Evolutionary conservation across 2,113 vertebrate species (phyloP).

Genomic region (Salvelinus namaycush): DNA sequence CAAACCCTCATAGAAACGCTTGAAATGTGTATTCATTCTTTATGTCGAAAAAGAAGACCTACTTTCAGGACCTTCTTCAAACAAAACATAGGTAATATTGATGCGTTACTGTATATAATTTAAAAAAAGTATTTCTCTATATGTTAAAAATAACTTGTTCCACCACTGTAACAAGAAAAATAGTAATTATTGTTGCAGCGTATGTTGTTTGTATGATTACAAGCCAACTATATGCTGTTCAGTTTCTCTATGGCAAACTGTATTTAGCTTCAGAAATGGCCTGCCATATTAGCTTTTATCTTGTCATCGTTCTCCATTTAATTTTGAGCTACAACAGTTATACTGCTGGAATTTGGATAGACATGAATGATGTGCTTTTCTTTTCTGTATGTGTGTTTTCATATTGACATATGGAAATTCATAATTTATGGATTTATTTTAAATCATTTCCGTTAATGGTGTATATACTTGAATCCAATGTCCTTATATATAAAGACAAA

Average conservation of each 20-base stretch:
- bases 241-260: conserved; percentile 35
- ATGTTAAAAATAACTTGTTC: conserved; percentile 28
- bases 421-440: conserved; percentile 55
- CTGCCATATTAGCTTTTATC: conserved; percentile 39
- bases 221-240: conserved; percentile 28
- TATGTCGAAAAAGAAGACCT: background rate
- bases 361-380: conserved; percentile 72
- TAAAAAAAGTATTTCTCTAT: conserved; percentile 64
- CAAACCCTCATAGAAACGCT: background rate
- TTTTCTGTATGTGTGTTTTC: conserved; percentile 57
- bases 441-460: conserved; percentile 55
- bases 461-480: conserved; percentile 69
- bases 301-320: conserved; percentile 22
- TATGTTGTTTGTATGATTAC: conserved; percentile 31
- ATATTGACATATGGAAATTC: conserved; percentile 55
- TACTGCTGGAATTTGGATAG: conserved; percentile 60
- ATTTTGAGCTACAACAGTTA: conserved; percentile 22
- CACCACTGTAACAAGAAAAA: conserved; percentile 40
- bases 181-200: conserved; percentile 24
- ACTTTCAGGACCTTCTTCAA: conserved; percentile 30
- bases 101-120: conserved; percentile 65
- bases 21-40: background rate
- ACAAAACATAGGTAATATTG: conserved; percentile 44
- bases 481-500: conserved; percentile 61
- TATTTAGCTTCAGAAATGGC: conserved; percentile 38